Conservation (phyloP, 2,113 vertebrate genomes). For the Entelurus aequoreus region DNA sequence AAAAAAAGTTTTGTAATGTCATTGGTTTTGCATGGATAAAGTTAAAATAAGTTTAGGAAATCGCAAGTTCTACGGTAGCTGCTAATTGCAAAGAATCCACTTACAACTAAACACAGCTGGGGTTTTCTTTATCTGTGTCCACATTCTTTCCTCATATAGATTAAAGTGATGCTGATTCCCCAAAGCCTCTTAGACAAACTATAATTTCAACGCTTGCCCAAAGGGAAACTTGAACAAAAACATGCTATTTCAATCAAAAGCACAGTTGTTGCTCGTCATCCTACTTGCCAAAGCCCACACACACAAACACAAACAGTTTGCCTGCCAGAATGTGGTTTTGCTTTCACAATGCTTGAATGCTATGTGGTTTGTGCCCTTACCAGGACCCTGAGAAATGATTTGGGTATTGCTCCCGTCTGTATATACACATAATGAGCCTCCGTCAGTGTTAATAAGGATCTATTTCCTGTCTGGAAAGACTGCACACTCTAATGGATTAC, state of each 20-base stretch:
- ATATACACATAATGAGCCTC: conserved; percentile 73
- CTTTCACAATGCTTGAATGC: conserved; percentile 67
- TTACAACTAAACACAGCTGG: neutral
- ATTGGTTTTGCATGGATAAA: too few species aligned
- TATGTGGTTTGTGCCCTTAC: conserved; percentile 67
- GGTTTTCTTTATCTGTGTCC: conserved; percentile 18
- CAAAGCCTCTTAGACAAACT: conserved; percentile 56
- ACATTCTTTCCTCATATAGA: conserved; percentile 32
- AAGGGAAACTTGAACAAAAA: conserved; percentile 65
- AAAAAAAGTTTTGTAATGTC: too few species aligned
- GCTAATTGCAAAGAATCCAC: neutral
- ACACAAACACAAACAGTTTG: conserved; percentile 7
- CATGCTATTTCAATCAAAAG: conserved; percentile 77
- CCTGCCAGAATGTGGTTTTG: conserved; percentile 65
- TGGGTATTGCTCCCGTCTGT: conserved; percentile 73
- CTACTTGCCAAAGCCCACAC: conserved; percentile 51
- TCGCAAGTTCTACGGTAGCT: too few species aligned
- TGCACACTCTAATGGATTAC: conserved; percentile 63
- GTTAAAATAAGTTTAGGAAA: too few species aligned
- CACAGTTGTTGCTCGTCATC: conserved; percentile 53
- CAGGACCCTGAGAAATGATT: conserved; percentile 75
- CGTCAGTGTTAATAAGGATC: conserved; percentile 75
- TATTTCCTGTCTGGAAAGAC: conserved; percentile 55
- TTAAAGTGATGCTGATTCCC: conserved; percentile 36
- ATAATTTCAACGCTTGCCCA: conserved; percentile 67